Percentiles rank a stretch among this genome's conserved stretches.
These are phyloP conservation scores for Drosophila fulvimacula DNA, from an alignment of 2,888 invertebrate species.

Conservation along the genomic window DNA sequence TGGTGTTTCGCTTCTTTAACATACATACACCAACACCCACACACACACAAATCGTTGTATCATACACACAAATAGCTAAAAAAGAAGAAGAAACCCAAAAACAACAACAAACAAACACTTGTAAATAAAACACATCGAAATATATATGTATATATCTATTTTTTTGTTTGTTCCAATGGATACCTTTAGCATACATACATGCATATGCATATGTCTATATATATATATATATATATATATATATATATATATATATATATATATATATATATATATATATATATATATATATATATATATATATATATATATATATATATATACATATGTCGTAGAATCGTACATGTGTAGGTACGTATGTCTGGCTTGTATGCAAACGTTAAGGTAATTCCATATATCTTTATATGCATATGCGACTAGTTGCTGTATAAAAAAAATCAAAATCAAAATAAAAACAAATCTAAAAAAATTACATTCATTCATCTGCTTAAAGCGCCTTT, in stretches of 20 bases:
- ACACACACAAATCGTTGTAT: constrained; percentile 34
- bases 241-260: constrained; percentile 7
- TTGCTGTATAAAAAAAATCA: constrained; percentile 26
- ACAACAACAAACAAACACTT: constrained; percentile 27
- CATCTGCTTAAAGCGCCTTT: constrained; percentile 46
- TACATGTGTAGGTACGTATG: constrained; percentile 40
- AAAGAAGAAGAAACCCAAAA: neutral
- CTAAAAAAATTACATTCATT: constrained; percentile 20
- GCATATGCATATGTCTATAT: constrained; percentile 30
- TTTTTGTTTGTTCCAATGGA: constrained; percentile 18
- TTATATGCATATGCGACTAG: constrained; percentile 58
- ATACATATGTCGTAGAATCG: constrained; percentile 26
- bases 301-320: constrained; percentile 1
- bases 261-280: constrained; percentile 33
- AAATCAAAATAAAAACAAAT: neutral
- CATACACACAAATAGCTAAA: constrained; percentile 46
- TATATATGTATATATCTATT: neutral
- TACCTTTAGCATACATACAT: constrained; percentile 48
- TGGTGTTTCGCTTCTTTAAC: constrained; percentile 56
- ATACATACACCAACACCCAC: constrained; percentile 11
- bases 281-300: constrained; percentile 6
- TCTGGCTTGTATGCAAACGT: constrained; percentile 30
- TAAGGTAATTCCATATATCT: constrained; percentile 37
- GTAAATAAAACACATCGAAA: constrained; percentile 43
- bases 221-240: neutral